Evolutionary conservation across 2,797 vertebrate species (phyloP).

Genomic region (Schizothorax lantsangensis): DNA sequence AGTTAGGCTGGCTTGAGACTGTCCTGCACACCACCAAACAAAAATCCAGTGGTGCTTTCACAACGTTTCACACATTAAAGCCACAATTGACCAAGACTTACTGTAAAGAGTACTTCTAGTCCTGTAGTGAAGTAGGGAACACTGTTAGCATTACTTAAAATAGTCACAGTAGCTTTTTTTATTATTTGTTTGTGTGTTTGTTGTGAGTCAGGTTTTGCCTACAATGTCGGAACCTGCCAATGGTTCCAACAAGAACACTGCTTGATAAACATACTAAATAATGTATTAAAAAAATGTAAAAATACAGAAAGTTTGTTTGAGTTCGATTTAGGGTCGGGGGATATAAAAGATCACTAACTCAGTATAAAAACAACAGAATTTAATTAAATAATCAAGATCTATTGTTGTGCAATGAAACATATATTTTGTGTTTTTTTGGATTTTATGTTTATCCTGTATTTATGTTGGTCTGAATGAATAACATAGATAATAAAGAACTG

Average conservation of each 20-base stretch:
- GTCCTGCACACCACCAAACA: not conserved
- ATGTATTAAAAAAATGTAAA: not conserved
- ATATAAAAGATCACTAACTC: not conserved
- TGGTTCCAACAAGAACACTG: not conserved
- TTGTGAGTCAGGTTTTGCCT: not conserved
- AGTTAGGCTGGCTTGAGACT: not conserved
- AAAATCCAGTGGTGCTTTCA: constrained; percentile 4
- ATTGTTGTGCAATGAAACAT: not conserved
- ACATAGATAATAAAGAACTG: not conserved
- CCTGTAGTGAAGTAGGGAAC: not conserved
- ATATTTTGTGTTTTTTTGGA: no score
- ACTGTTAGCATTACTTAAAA: not conserved
- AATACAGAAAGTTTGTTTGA: not conserved
- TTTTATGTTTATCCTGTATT: not conserved
- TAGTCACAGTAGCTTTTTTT: not conserved
- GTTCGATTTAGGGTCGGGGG: not conserved
- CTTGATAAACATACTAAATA: not conserved
- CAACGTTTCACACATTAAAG: not conserved
- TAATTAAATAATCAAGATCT: not conserved
- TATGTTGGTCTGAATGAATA: not conserved
- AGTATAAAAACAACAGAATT: not conserved
- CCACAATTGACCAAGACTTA: not conserved
- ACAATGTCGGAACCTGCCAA: not conserved
- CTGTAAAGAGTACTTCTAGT: not conserved
- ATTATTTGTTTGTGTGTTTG: not conserved